Percentiles rank a stretch among this genome's conserved stretches.
Conservation (phyloP, 2,888 invertebrate genomes). For the Steinernema scapterisci region DNA sequence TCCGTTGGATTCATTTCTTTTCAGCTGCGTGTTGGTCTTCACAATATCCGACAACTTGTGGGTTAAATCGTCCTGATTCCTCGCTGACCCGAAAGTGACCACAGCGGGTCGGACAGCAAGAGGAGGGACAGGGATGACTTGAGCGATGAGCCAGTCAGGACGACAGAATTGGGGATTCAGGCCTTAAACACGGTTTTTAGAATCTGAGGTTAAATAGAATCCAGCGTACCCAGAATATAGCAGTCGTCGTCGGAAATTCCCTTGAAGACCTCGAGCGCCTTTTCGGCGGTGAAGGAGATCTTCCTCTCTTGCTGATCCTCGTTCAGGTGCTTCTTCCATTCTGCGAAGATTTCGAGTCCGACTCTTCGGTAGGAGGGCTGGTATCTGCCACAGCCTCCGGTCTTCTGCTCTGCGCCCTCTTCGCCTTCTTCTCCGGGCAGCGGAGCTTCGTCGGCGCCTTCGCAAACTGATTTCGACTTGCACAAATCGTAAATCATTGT, state of each 20-base stretch:
- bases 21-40: conserved; percentile 93
- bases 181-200: conserved; percentile 71
- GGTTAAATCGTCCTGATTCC: conserved; percentile 96
- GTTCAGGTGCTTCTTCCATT: conserved; percentile 93
- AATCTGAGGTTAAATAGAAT: neutral
- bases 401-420: conserved; percentile 73
- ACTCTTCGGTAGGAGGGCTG: conserved; percentile 88
- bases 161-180: conserved; percentile 89
- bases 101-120: conserved; percentile 94
- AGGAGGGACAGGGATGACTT: conserved; percentile 95
- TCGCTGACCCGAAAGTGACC: conserved; percentile 97
- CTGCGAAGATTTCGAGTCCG: conserved; percentile 90
- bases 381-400: conserved; percentile 96
- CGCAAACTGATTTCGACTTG: conserved; percentile 96
- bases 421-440: conserved; percentile 46
- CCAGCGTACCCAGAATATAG: conserved; percentile 73
- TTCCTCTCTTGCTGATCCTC: conserved; percentile 88
- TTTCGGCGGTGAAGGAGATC: conserved; percentile 87
- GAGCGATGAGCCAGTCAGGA: conserved; percentile 99
- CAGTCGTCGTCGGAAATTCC: conserved; percentile 96
- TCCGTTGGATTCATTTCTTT: conserved; percentile 91
- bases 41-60: conserved; percentile 98
- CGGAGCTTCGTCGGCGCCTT: conserved; percentile 85
- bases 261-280: conserved; percentile 92
- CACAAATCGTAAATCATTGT: conserved; percentile 96